A percentile compares a stretch with the other conserved stretches of the same genome.
Evolutionary conservation across 2,797 vertebrate species (phyloP).

Genomic region (Syndactyla subalaris): DNA sequence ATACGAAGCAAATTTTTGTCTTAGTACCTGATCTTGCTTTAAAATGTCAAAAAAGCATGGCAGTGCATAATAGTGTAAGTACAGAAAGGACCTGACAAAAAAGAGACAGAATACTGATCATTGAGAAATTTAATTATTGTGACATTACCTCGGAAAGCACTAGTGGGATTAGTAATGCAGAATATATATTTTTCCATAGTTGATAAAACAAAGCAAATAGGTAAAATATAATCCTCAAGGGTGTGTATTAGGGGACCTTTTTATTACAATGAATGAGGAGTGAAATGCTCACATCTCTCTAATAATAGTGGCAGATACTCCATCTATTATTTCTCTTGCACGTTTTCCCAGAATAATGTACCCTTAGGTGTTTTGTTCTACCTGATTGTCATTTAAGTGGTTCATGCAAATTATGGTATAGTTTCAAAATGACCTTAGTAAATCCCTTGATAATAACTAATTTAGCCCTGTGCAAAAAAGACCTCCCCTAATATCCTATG

Average conservation of each 20-base stretch:
- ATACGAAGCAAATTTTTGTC: not conserved
- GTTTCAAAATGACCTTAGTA: conserved; percentile 11
- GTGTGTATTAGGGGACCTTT: not conserved
- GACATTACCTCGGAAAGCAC: not conserved
- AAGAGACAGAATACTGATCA: not conserved
- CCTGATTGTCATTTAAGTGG: not conserved
- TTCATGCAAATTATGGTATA: not conserved
- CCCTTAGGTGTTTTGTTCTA: not conserved
- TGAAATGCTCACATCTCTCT: not conserved
- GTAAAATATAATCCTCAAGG: not conserved
- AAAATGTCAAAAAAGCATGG: not conserved
- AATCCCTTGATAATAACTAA: not conserved
- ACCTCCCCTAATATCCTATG: not conserved
- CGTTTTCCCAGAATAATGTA: not conserved
- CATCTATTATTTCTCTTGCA: not conserved
- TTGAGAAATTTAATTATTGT: not conserved
- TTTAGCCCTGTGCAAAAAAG: not conserved
- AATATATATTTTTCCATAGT: not conserved
- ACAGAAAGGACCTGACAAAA: not conserved
- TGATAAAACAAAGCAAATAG: not conserved
- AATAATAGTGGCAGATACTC: not conserved
- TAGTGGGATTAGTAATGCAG: not conserved
- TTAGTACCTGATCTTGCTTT: not conserved
- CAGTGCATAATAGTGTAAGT: not conserved
- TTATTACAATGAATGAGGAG: not conserved